Conservation (phyloP, 1,140 invertebrate genomes). For the Ips typographus region DNA sequence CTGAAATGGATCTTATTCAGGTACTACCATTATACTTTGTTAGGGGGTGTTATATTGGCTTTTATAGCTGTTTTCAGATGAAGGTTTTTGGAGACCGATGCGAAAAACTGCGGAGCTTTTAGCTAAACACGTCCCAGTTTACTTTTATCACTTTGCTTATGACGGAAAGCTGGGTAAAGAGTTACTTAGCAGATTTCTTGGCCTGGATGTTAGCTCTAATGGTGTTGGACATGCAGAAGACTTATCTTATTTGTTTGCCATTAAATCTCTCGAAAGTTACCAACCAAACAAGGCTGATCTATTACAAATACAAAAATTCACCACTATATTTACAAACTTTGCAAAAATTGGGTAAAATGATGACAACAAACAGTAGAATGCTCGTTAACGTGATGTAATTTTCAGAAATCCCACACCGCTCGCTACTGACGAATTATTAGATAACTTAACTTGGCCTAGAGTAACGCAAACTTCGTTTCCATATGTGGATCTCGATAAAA, state of each 20-base stretch:
- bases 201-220: neutral
- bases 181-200: neutral
- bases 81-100: conserved; percentile 8
- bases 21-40: neutral
- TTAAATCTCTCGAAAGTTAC: neutral
- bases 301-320: conserved; percentile 2
- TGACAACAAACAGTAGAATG: neutral
- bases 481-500: conserved; percentile 6
- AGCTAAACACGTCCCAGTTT: conserved; percentile 17
- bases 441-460: conserved; percentile 21
- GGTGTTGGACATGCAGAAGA: neutral
- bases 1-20: neutral
- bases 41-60: neutral
- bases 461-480: conserved; percentile 5
- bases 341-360: conserved; percentile 17
- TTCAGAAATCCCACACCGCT: conserved; percentile 21
- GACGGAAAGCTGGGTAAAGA: conserved; percentile 13
- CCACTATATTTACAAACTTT: conserved; percentile 20
- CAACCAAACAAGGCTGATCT: conserved; percentile 5
- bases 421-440: neutral
- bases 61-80: conserved; percentile 11
- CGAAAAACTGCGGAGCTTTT: conserved; percentile 9
- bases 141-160: conserved; percentile 28
- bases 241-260: neutral
- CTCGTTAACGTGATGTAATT: neutral